Conservation (phyloP, 2,797 vertebrate genomes). For the Lithobates pipiens region DNA sequence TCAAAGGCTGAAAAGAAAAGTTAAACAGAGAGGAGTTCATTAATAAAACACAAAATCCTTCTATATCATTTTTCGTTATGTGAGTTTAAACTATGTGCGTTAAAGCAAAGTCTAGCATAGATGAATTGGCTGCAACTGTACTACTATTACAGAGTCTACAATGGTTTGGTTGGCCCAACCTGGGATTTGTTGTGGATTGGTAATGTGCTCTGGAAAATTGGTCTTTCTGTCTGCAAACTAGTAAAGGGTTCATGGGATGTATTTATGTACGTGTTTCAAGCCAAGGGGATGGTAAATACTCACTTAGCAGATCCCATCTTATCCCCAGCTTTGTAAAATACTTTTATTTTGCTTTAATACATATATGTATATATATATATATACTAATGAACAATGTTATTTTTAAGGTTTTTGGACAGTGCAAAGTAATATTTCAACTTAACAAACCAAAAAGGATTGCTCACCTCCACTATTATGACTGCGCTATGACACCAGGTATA, state of each 20-base stretch:
- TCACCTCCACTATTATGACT: constrained; percentile 70
- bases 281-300: no score
- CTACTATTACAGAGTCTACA: not conserved
- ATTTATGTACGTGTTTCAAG: no score
- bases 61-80: no score
- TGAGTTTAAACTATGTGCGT: no score
- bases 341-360: not conserved
- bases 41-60: no score
- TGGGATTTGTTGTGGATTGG: no score
- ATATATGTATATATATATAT: not conserved
- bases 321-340: not conserved
- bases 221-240: no score
- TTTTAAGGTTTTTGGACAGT: constrained; percentile 75
- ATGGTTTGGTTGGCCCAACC: no score
- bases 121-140: not conserved
- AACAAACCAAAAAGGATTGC: constrained; percentile 67
- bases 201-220: no score
- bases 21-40: no score
- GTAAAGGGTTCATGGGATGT: no score
- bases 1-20: no score
- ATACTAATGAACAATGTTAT: not conserved
- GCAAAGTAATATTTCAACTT: constrained; percentile 71
- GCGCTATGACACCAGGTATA: constrained; percentile 73
- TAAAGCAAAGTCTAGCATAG: not conserved
- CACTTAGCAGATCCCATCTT: not conserved